A percentile compares a stretch with the other conserved stretches of the same genome.
Evolutionary conservation across 2,113 vertebrate species (phyloP).

Genomic region (Dicentrarchus labrax): DNA sequence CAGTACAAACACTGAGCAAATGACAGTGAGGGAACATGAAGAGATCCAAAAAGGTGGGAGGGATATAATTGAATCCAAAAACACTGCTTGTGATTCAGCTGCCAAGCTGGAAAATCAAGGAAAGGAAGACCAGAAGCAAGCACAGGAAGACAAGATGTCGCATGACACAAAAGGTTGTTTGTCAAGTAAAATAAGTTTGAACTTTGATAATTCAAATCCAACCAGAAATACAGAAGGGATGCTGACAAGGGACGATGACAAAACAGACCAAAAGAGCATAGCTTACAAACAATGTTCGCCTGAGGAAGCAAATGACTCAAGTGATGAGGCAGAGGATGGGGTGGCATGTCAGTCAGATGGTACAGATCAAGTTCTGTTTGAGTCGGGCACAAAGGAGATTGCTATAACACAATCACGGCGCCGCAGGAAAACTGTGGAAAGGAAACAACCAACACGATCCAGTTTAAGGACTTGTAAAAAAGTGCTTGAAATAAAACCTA

Average conservation of each 20-base stretch:
- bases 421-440: constrained; percentile 33
- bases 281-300: constrained; percentile 7
- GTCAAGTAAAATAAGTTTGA: constrained; percentile 42
- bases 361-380: constrained; percentile 21
- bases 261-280: background rate
- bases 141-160: constrained; percentile 26
- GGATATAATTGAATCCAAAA: constrained; percentile 26
- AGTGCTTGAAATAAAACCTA: constrained; percentile 32
- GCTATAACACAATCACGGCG: background rate
- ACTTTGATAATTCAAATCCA: constrained; percentile 16
- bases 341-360: constrained; percentile 4
- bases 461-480: constrained; percentile 67
- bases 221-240: constrained; percentile 14
- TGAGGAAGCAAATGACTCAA: constrained; percentile 23
- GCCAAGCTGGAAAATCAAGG: constrained; percentile 17
- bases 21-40: constrained; percentile 26
- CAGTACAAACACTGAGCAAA: constrained; percentile 37
- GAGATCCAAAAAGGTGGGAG: background rate
- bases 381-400: background rate
- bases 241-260: background rate
- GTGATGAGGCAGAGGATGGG: constrained; percentile 30
- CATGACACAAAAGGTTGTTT: constrained; percentile 25
- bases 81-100: constrained; percentile 8
- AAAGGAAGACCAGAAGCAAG: constrained; percentile 28
- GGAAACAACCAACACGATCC: constrained; percentile 48